Evolutionary conservation across 1,140 invertebrate genomes (phyloP).

Genomic region (Ooceraea biroi): DNA sequence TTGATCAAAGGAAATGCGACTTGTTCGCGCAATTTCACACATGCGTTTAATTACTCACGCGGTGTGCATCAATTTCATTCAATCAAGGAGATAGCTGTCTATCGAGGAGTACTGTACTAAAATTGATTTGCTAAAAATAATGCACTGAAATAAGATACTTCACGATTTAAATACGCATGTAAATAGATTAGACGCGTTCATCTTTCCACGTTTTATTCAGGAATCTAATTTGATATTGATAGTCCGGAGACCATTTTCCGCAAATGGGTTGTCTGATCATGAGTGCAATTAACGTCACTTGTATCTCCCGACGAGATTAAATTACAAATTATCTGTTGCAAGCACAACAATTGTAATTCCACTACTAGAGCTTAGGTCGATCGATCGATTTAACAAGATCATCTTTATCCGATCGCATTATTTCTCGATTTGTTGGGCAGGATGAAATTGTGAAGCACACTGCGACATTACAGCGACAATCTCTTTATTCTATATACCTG

Average conservation of each 20-base stretch:
- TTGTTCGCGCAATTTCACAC: constrained; percentile 19
- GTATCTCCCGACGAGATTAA: constrained; percentile 23
- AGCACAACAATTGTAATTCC: background rate
- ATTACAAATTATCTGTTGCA: constrained; percentile 15
- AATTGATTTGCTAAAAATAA: background rate
- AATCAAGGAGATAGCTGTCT: background rate
- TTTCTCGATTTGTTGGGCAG: too few relatives aligned
- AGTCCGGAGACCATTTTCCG: background rate
- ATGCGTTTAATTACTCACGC: constrained; percentile 2
- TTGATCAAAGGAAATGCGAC: constrained; percentile 54
- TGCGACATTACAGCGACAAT: too few relatives aligned
- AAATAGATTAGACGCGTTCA: background rate
- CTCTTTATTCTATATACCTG: too few relatives aligned
- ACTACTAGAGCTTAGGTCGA: constrained; percentile 20
- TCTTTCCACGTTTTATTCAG: background rate
- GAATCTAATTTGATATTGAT: background rate
- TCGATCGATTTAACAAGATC: constrained; percentile 47
- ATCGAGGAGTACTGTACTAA: background rate
- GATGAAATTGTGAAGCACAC: too few relatives aligned
- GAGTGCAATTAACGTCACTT: constrained; percentile 30
- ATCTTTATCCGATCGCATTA: constrained; percentile 34
- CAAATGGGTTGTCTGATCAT: background rate
- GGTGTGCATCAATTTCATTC: background rate
- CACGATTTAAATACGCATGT: background rate
- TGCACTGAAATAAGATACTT: background rate